Evolutionary conservation across 1,140 invertebrate species (phyloP).

Genomic region (Drosophila simulans): DNA sequence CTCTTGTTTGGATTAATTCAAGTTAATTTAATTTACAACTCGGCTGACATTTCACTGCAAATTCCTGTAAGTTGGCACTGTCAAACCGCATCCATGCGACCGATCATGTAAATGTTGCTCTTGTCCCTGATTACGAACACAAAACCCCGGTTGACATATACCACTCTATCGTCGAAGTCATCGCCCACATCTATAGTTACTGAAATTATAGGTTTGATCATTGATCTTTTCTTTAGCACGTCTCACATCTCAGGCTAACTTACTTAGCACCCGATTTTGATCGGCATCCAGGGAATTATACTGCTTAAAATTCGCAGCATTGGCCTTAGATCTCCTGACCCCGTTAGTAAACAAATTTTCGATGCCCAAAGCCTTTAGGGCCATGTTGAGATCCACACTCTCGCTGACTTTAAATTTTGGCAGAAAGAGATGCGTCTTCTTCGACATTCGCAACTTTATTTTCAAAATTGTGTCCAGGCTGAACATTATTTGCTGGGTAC

Average conservation of each 20-base stretch:
- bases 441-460: background rate
- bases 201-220: background rate
- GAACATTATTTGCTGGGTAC: background rate
- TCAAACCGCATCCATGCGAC: slow-evolving; percentile 12
- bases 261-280: slow-evolving; percentile 7
- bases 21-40: slow-evolving; percentile 64
- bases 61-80: slow-evolving; percentile 11
- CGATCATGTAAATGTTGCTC: slow-evolving; percentile 21
- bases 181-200: background rate
- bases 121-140: slow-evolving; percentile 34
- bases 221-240: too few relatives aligned
- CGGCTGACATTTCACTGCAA: slow-evolving; percentile 11
- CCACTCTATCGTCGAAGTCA: background rate
- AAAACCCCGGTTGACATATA: slow-evolving; percentile 31
- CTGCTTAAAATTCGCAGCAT: slow-evolving; percentile 7
- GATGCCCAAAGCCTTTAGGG: slow-evolving; percentile 1
- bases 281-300: background rate
- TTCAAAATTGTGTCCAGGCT: slow-evolving; percentile 11
- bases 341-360: background rate
- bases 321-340: fast-evolving
- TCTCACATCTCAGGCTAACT: background rate
- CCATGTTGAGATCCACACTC: background rate
- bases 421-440: slow-evolving; percentile 16
- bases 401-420: slow-evolving; percentile 2
- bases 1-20: slow-evolving; percentile 23